Evolutionary conservation across 2,797 vertebrate genomes (phyloP), one percentile per base, ranked within the genome.

Genomic region (Gymnodraco acuticeps): DNA sequence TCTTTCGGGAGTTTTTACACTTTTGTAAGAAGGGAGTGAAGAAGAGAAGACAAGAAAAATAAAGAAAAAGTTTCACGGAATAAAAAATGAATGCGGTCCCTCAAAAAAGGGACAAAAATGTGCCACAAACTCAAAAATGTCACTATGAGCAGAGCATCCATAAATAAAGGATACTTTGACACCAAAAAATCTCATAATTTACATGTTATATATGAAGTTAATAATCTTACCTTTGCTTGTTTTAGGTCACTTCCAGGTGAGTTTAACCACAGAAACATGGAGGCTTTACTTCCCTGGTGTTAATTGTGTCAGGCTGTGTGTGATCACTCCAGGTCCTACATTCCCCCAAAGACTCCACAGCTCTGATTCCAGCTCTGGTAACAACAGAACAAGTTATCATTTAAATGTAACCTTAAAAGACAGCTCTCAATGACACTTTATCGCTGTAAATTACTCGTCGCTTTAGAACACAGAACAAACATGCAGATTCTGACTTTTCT

Each of bases 281-380:
- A 19, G 43, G 10, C 15, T 47, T 31, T 11, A 47, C 53, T 16
- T 15, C 14, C 23, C 60, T 65, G 54, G 6, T 15, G 15, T 17
- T 38, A 2, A 5, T 3, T 16, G 9, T 10, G 31, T 17, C 31
- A 76, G 90, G 66, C n/a, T 54, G 74, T 89, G 93, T 73, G 84
- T 84, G 62, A 93, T 20, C 20, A 20, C 20, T 20, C 20, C 23
- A 23, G 23, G 23, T 23, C 23, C 23, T 27, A 27, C 23, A 27
- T 27, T 27, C 3, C 94, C 73, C 80, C 70, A 11, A 82, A 87
- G 41, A 78, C 76, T 54, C 3, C 52, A 10, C 14, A 31, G 11
- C 27, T 5, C 54, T 14, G 38, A 51, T 3, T 5, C 11, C 43
- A 15, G 17, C 0, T 1, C 47, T 10, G 11, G 10, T 63, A 17